phyloP scores from a whole-genome alignment of 2,113 vertebrate genomes.

The Muntiacus muntjak region DNA sequence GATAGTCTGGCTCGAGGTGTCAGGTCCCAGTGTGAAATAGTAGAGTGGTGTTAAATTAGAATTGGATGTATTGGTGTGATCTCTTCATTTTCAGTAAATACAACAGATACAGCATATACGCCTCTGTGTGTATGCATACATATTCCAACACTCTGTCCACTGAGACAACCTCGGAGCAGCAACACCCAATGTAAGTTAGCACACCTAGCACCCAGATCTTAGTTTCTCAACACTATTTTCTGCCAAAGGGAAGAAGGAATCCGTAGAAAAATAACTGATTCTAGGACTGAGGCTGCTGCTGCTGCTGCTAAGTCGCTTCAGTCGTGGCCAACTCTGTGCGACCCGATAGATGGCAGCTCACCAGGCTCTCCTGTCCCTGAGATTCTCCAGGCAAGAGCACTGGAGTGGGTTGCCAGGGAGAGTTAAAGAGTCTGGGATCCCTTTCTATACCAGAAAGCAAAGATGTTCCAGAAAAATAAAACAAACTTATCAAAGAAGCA shows the following conservation, averaged over 20 bases:
- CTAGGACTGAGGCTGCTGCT: background rate
- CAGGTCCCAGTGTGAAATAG: background rate
- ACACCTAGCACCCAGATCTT: background rate
- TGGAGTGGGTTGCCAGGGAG: background rate
- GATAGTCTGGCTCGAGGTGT: background rate
- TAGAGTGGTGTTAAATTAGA: background rate
- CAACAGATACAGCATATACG: background rate
- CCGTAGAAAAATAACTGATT: background rate
- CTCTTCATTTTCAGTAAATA: background rate
- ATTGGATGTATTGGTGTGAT: background rate
- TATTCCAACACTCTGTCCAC: background rate
- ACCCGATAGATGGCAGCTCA: too few species aligned
- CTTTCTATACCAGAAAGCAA: background rate
- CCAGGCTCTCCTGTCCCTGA: too few species aligned
- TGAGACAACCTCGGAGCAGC: background rate
- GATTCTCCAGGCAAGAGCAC: too few species aligned
- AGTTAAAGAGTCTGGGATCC: background rate
- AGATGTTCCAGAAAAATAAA: background rate
- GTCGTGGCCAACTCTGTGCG: too few species aligned
- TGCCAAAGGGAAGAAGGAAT: background rate
- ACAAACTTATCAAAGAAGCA: background rate
- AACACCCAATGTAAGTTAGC: background rate
- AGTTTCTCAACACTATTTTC: background rate
- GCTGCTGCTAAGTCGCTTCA: too few species aligned
- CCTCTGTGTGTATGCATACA: background rate